Evolutionary conservation across 1,140 invertebrate genomes (phyloP).

Genomic region (Cydia strobilella): DNA sequence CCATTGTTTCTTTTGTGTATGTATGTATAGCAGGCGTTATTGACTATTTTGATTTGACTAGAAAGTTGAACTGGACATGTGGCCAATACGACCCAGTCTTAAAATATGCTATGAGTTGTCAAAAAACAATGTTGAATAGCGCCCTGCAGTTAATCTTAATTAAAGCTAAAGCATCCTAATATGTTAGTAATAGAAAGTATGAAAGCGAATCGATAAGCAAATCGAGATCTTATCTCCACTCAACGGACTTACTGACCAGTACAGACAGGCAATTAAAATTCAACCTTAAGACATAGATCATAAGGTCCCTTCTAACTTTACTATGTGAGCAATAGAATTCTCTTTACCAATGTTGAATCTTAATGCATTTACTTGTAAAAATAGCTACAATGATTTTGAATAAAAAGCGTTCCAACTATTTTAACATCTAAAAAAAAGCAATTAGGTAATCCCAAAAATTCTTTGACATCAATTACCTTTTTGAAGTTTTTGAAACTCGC

Average conservation of each 20-base stretch:
- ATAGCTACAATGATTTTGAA: background rate
- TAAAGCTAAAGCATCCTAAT: slow-evolving; percentile 23
- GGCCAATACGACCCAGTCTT: too few relatives aligned
- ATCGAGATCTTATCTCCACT: background rate
- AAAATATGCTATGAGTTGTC: background rate
- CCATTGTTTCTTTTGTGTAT: too few relatives aligned
- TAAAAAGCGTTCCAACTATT: background rate
- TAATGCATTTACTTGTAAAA: background rate
- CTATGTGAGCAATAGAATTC: background rate
- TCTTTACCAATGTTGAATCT: background rate
- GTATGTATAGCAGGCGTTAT: too few relatives aligned
- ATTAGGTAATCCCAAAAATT: background rate
- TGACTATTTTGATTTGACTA: too few relatives aligned
- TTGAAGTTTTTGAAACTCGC: slow-evolving; percentile 12
- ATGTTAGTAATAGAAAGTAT: slow-evolving; percentile 30
- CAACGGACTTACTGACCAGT: slow-evolving; percentile 1
- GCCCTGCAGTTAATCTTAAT: slow-evolving; percentile 19
- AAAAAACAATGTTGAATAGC: background rate
- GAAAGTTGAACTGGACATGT: too few relatives aligned
- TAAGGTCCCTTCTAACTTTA: background rate
- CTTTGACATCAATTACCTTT: background rate
- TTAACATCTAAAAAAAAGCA: background rate
- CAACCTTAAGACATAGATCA: background rate
- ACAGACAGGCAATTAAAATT: background rate
- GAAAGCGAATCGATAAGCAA: slow-evolving; percentile 25